Evolutionary conservation across 1,140 invertebrate species (phyloP).

Genomic region (Magallana angulata): DNA sequence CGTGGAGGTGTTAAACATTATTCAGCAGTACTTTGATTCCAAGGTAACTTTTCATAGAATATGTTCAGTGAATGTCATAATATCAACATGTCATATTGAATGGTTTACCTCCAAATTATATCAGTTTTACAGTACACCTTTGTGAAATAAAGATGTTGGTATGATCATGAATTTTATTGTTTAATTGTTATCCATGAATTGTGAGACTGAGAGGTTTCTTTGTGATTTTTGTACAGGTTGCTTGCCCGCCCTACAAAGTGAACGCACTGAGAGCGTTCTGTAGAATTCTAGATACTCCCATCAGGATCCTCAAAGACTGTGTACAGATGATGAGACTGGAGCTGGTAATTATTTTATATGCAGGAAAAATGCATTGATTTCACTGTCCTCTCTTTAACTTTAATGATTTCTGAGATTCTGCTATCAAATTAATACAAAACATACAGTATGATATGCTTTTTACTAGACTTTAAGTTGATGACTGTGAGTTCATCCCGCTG

Average conservation of each 20-base stretch:
- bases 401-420: too few relatives aligned
- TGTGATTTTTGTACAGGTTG: conserved; percentile 71
- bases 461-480: too few relatives aligned
- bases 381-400: too few relatives aligned
- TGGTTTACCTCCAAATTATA: too few relatives aligned
- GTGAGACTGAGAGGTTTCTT: not conserved
- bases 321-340: conserved; percentile 93
- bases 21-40: conserved; percentile 95
- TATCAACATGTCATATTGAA: not conserved
- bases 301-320: conserved; percentile 93
- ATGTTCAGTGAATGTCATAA: not conserved
- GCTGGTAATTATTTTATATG: conserved; percentile 79
- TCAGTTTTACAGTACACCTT: too few relatives aligned
- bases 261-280: conserved; percentile 91
- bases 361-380: too few relatives aligned
- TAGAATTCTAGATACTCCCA: conserved; percentile 89
- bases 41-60: conserved; percentile 82
- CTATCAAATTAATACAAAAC: too few relatives aligned
- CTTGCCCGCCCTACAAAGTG: conserved; percentile 91
- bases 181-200: too few relatives aligned
- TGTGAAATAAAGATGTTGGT: too few relatives aligned
- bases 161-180: too few relatives aligned
- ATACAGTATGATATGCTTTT: too few relatives aligned
- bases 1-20: conserved; percentile 90
- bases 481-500: too few relatives aligned